phyloP scores from a whole-genome alignment of 1,140 invertebrate genomes.

The Listronotus oregonensis region DNA sequence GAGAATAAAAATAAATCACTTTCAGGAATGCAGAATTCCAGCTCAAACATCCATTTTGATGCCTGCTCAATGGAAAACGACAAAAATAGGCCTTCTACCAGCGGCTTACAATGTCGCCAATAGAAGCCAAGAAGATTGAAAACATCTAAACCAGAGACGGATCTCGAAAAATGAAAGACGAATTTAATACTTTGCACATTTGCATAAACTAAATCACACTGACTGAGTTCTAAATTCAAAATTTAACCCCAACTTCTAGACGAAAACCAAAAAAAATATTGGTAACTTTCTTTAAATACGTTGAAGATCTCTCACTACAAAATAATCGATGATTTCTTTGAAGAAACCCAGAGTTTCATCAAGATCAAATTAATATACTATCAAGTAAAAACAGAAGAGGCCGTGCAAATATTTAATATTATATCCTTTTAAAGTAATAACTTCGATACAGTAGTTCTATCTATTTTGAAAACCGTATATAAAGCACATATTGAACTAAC shows the following conservation, averaged over 20 bases:
- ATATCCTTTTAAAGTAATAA: constrained; percentile 17
- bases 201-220: constrained; percentile 21
- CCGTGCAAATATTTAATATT: constrained; percentile 19
- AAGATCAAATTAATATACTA: too few species aligned
- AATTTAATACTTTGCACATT: constrained; percentile 18
- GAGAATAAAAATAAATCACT: too few species aligned
- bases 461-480: constrained; percentile 15
- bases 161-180: constrained; percentile 12
- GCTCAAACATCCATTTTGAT: constrained; percentile 3
- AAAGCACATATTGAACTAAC: constrained; percentile 12
- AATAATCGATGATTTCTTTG: too few species aligned
- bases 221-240: constrained; percentile 33
- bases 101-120: background rate
- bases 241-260: constrained; percentile 20
- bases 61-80: constrained; percentile 3
- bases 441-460: constrained; percentile 1
- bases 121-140: background rate
- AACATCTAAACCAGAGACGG: background rate
- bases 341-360: too few species aligned
- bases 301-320: constrained; percentile 15
- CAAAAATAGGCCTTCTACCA: too few species aligned
- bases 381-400: constrained; percentile 16
- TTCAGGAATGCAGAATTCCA: constrained; percentile 19
- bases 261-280: constrained; percentile 27
- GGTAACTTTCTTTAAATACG: constrained; percentile 28